Evolutionary conservation across 2,113 vertebrate genomes (phyloP).

Genomic region (Ia io): DNA sequence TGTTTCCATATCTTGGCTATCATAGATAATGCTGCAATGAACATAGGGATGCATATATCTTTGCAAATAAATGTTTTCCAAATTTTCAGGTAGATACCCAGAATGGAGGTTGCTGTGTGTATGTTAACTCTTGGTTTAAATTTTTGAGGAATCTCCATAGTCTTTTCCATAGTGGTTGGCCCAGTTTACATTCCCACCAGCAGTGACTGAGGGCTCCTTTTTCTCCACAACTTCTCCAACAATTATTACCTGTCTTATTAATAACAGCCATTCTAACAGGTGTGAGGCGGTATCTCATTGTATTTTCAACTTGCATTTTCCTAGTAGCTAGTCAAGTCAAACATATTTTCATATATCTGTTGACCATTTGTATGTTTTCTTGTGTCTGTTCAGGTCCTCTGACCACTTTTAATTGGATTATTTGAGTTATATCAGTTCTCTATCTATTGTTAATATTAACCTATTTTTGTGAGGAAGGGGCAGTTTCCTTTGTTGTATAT

Average conservation of each 20-base stretch:
- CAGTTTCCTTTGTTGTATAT: neutral
- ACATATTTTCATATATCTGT: neutral
- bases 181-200: neutral
- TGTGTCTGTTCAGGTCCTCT: neutral
- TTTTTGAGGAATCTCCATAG: neutral
- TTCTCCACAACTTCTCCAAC: neutral
- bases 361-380: neutral
- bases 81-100: neutral
- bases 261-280: neutral
- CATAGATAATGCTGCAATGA: neutral
- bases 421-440: neutral
- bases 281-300: neutral
- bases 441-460: neutral
- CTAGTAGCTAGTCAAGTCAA: neutral
- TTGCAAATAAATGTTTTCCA: neutral
- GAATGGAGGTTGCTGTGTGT: neutral
- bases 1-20: neutral
- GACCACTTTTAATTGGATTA: neutral
- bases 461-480: neutral
- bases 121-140: neutral
- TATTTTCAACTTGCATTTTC: neutral
- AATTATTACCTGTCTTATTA: neutral
- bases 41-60: neutral
- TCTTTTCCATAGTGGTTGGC: neutral
- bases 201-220: neutral